Base-by-base conservation (phyloP, 1,140 invertebrate species). In the Hestina assimilis region DNA sequence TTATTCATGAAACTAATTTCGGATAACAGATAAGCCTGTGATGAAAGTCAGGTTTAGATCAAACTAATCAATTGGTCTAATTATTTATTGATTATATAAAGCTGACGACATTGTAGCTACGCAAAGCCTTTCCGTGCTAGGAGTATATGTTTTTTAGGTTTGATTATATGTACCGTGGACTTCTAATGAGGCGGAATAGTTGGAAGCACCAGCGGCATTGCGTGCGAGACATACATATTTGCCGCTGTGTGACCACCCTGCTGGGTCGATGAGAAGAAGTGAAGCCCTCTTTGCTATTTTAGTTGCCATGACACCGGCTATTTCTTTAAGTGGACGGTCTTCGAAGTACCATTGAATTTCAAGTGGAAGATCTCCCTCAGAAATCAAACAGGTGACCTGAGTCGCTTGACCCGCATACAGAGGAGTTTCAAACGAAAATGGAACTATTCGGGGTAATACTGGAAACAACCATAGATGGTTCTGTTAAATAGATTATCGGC, bases 211-310 rank as follows among this genome's bases (percentile, higher is more conserved):
- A 66, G 96, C 95, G 47, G 93, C 91, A 86, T 97, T 98, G 68
- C 93, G 92, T 28, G 96, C 96, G 52, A 96, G 89, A 90, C 97
- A 99, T 65, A 95, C 93, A 89, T 98, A 98, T 45, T 95, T 93
- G 79, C 69, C 89, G 79, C 89, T 97, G 95, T 76, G 95, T 93
- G 83, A 98, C 97, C 59, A 98, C 93, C 89, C 96, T 93, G 95
- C 63, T 93, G 92, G 86, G 64, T 91, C 91, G 67, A 92, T 92
- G 55, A 90, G 89, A 43, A 92, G 81, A 35, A 94, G 91, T 65
- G 93, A 95, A 26, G 92, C 88, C 85, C 92, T 90, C 90, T 96
- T 89, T 73, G 95, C 90, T 78, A 92, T 90, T 73, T 91, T 90
- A 63, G 89, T 91, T 59, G 92, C 90, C 65, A 89, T 84, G 20